Evolutionary conservation across 2,113 vertebrate species (phyloP), one percentile per base, ranked within the genome.

Genomic region (Aythya baeri): DNA sequence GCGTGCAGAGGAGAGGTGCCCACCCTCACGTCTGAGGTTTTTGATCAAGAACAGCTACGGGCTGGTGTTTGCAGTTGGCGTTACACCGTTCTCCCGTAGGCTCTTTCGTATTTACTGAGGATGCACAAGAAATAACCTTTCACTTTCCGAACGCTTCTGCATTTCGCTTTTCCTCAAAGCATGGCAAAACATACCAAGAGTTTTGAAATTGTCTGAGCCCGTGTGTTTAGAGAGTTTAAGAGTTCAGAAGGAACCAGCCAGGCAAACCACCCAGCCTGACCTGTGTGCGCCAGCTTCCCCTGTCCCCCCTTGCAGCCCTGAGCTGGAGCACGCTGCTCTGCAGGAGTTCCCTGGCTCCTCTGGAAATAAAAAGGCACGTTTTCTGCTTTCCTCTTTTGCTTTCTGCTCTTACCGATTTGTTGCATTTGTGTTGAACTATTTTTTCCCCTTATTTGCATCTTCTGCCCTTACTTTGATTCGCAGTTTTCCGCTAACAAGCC

Each of bases 111-210:
- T 86, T 95, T 86, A 78, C 89, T 76, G 68, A 44, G 57, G 86
- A 55, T 23, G 73, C 31, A 67, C 62, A 93, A 92, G 80, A 93
- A 90, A 84, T 72, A 93, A 94, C 87, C 89, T 95, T 96, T 96
- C 93, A 78, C 90, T 95, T 96, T 75, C 91, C 93, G 76, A 65
- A 27, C 25, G 4, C 29, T 85, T 88, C n/a, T 92, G 54, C 32
- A 82, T 92, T 86, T 93, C 9, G 4, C 70, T 94, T 97, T 94
- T 93, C 74, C 73, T 92, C 89, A 75, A 84, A 92, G 80, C 10
- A 5, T 23, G 1, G 49, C 81, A 59, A 54, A 75, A 22, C 22
- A 84, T 1, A 0, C n/a, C 21, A 26, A 92, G 65, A 67, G 68
- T 86, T 54, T 83, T 79, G 91, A 94, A 79, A 97, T 94, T 76